A percentile compares a stretch with the other conserved stretches of the same genome.
Evolutionary conservation across 2,888 invertebrate genomes (phyloP).

Genomic region (Andrena hattorfiana): DNA sequence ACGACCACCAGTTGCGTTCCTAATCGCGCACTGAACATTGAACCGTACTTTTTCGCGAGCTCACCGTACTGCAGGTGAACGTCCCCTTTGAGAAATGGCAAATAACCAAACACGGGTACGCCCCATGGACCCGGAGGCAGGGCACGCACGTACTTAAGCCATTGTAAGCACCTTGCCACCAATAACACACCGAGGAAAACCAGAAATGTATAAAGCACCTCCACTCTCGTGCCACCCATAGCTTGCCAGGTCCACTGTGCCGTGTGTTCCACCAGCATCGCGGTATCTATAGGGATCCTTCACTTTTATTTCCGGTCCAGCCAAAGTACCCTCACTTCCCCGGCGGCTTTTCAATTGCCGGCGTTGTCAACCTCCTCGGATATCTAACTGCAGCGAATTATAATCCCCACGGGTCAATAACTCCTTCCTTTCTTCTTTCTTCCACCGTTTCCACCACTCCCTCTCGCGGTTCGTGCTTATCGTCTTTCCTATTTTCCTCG

Average conservation of each 20-base stretch:
- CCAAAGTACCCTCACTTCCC: too few relatives aligned
- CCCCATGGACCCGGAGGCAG: slow-evolving; percentile 97
- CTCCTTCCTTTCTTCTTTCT: neutral
- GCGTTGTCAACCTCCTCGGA: too few relatives aligned
- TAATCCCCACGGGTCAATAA: neutral
- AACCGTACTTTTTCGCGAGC: slow-evolving; percentile 92
- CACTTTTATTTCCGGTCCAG: too few relatives aligned
- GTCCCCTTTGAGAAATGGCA: slow-evolving; percentile 92
- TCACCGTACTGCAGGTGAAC: slow-evolving; percentile 92
- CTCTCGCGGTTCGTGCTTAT: neutral
- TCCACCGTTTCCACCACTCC: neutral
- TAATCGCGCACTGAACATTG: slow-evolving; percentile 92
- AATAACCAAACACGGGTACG: slow-evolving; percentile 92
- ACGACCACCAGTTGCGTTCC: slow-evolving; percentile 94
- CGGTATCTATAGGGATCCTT: slow-evolving; percentile 1
- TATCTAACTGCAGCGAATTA: neutral
- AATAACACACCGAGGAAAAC: slow-evolving; percentile 86
- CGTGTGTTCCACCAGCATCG: slow-evolving; percentile 79
- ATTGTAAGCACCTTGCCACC: slow-evolving; percentile 82
- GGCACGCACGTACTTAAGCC: slow-evolving; percentile 82
- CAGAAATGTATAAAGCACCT: slow-evolving; percentile 82
- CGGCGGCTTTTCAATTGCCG: too few relatives aligned
- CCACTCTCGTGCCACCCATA: slow-evolving; percentile 72
- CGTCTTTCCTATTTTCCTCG: neutral
- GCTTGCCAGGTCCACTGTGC: slow-evolving; percentile 75